phyloP scores from a whole-genome alignment of 2,888 invertebrate species.

The Drosophila limbata region DNA sequence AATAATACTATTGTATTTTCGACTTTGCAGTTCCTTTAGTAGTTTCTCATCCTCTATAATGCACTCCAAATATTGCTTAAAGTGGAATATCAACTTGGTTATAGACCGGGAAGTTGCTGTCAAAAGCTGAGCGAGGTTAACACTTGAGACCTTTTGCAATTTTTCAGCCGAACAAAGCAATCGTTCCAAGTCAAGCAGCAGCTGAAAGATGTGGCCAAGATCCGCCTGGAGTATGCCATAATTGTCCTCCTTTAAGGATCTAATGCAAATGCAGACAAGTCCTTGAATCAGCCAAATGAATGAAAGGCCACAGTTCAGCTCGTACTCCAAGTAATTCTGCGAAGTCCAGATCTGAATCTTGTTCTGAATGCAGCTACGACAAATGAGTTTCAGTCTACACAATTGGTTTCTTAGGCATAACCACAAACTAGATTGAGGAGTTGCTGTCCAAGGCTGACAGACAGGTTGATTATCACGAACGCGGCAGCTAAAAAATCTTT shows the following conservation, averaged over 20 bases:
- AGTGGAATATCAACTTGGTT: neutral
- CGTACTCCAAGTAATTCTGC: neutral
- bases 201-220: constrained; percentile 11
- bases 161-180: neutral
- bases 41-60: constrained; percentile 2
- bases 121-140: neutral
- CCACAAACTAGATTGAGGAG: neutral
- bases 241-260: constrained; percentile 19
- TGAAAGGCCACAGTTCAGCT: constrained; percentile 5
- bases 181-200: constrained; percentile 4
- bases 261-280: constrained; percentile 22
- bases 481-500: neutral
- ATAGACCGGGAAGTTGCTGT: neutral
- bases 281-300: constrained; percentile 28
- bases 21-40: neutral
- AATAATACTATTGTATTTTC: neutral
- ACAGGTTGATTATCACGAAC: neutral
- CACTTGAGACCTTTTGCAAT: neutral
- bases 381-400: neutral
- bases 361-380: neutral
- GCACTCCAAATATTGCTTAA: neutral
- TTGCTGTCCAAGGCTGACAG: neutral
- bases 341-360: too few species aligned
- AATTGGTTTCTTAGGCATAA: neutral
- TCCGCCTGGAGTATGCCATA: constrained; percentile 7